Base-by-base conservation (phyloP, 2,888 invertebrate genomes). In the Cephus pygmeus region DNA sequence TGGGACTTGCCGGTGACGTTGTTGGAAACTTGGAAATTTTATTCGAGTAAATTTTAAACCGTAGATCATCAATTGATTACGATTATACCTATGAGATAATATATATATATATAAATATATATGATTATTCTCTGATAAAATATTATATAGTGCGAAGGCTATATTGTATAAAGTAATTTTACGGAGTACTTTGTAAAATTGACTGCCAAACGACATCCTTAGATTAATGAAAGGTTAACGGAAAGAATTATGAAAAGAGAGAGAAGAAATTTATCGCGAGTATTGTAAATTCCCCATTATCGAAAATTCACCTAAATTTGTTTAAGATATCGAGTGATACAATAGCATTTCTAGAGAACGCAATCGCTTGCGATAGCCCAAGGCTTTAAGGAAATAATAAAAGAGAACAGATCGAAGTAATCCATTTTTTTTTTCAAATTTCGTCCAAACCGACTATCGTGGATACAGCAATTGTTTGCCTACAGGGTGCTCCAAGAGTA, bases 21-120 rank as follows among this genome's bases (percentile, higher is more conserved):
- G 88, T 89, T 89, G 88, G 84, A 76, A 79, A 85, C 80, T 85
- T 86, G 83, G 80, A 89, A 86, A 89, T 88, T 89, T 89, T 88
- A 88, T 86, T 56, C 83, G 82, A 69, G 15, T 81, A 75, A 34
- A 77, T 75, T 74, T 75, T 74, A 30, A 75, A 56, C 23, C 23
- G 23, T 56, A 56, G 23, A 56, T 56, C 23, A 56, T 23, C 56
- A 30, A 35, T 30, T 71, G 23, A 73, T 73, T 56, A 30, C 73
- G 34, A 77, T 73, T 23, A 68, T 73, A 40, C 34, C 73, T 56
- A 73, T 30, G 31, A 40, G 35, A 77, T 71, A 71, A 40, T 33
- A 31, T 12, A 34, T 68, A 69, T 40, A 40, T 56, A 56, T 56
- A 56, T 56, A 23, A 6, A 40, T 40, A 23, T 23, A 76, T 69